phyloP scores from a whole-genome alignment of 2,113 vertebrate species.

The Sebastes schlegelii region DNA sequence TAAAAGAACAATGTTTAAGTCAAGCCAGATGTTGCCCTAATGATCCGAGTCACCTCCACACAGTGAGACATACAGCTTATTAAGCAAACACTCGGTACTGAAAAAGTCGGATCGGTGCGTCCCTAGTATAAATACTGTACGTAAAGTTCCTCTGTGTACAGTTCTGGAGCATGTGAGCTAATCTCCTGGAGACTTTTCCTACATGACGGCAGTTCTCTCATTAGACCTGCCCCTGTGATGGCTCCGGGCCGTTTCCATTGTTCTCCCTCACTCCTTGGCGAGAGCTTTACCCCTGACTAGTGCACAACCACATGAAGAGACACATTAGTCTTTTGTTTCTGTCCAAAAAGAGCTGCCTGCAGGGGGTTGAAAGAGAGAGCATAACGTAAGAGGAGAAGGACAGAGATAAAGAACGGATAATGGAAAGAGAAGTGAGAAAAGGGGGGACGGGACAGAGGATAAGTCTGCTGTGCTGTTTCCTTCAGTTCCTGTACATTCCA shows the following conservation, averaged over 20 bases:
- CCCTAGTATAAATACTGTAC: too few species aligned
- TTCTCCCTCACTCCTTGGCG: slow-evolving; percentile 56
- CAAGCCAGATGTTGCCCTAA: too few species aligned
- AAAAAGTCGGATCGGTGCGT: too few species aligned
- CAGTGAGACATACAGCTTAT: too few species aligned
- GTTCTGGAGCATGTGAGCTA: slow-evolving; percentile 35
- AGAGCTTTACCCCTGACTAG: slow-evolving; percentile 44
- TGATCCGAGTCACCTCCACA: too few species aligned
- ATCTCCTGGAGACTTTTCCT: slow-evolving; percentile 46
- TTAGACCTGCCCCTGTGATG: slow-evolving; percentile 53
- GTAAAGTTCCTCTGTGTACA: slow-evolving; percentile 23
- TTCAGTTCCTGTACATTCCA: slow-evolving; percentile 81
- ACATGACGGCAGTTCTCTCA: slow-evolving; percentile 46
- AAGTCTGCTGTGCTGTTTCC: slow-evolving; percentile 61
- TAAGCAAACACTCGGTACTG: too few species aligned
- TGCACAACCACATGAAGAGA: slow-evolving; percentile 59
- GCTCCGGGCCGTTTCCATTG: slow-evolving; percentile 61
- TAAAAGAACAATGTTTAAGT: too few species aligned
- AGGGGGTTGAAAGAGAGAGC: slow-evolving; percentile 56
- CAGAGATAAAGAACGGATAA: slow-evolving; percentile 33
- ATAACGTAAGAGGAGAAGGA: slow-evolving; percentile 14
- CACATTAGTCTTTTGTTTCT: slow-evolving; percentile 73
- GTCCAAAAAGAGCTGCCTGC: slow-evolving; percentile 65
- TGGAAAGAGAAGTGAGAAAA: slow-evolving; percentile 22
- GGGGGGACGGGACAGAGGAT: slow-evolving; percentile 25